Evolutionary conservation across 2,888 invertebrate species (phyloP), one percentile per base, ranked within the genome.

Genomic region (Pterobdella sp.): DNA sequence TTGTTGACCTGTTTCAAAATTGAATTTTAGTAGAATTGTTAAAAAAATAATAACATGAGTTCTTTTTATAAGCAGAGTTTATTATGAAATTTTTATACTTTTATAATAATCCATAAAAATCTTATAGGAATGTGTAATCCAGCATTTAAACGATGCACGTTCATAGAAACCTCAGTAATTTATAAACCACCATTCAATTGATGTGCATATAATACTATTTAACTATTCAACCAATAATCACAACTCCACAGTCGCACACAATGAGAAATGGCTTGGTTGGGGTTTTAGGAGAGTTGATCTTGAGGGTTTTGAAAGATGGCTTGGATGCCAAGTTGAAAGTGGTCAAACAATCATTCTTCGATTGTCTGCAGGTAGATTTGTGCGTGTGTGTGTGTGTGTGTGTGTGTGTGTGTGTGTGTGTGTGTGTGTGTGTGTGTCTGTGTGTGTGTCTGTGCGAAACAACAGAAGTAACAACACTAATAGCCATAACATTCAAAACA

Each of bases 261-360:
- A 85, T 89, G 81, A 88, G 95, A 72, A 93, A 90, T 83, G 90
- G 92, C 79, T 89, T 92, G 52, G 85, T 95, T 63, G 89, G 89
- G 76, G 89, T 93, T 78, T 88, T 94, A 85, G 90, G 90, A 49
- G 90, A 91, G 82, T 88, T 93, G 22, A 85, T 94, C 31, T 85
- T 88, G 26, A 80, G 80, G 73, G 88, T 90, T 78, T 85, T 94
- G 2, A 89, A 89, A 2, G 31, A 91, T 79, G 88, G 89, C 0
- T 84, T 92, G 36, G 85, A 88, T 31, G 88, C 89, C 42, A 89
- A 89, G 75, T 86, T 88, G 78, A 88, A 88, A 77, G 85, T 87
- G 65, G 87, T 88, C 66, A 87, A 93, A 1, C 91, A 94, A 81
- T 89, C 90, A 78, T 90, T 93, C 79, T 86, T 95, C 1, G 89